Evolutionary conservation across 2,888 invertebrate genomes (phyloP), one percentile per base, ranked within the genome.

Genomic region (Notodonta ziczac): DNA sequence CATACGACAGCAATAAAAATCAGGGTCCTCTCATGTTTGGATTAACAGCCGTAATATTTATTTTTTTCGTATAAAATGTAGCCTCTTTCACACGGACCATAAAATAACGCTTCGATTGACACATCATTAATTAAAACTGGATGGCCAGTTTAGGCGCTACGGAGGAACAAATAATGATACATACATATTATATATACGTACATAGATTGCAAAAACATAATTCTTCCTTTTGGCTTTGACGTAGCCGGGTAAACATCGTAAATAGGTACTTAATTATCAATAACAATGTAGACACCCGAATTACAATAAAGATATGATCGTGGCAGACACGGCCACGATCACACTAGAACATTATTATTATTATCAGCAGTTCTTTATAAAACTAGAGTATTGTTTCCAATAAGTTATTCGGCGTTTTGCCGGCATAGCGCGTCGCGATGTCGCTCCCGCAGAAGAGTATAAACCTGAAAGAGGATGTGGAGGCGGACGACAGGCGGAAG

Each of bases 301-400:
- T 55, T 14, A 40, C 39, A 55, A 52, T 52, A 52, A 55, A 40
- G 55, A 40, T 40, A 55, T 10, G 13, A n/a, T 16, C 35, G 35
- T 14, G 40, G n/a, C 39, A 55, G 40, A 55, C 55, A 35, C 7
- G 39, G 53, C 35, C 40, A 40, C 9, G 55, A n/a, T n/a, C 35
- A 16, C 53, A 9, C 35, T 16, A 3, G 16, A 50, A 10, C 50
- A 16, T 50, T 16, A 50, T 50, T 10, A 50, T 16, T 50, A 35
- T 44, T 40, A 40, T 39, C 52, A 42, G 44, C 55, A 16, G 42
- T 46, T 42, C 35, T 40, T 57, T 62, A 62, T 62, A 62, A 62
- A 62, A 58, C 42, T 56, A 58, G 61, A 58, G 56, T 39, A 58
- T 54, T 55, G 46, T 58, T 54, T 16, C 42, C 35, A 44, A n/a